Base-by-base conservation (phyloP, 2,888 invertebrate genomes). In the Listrodromus nycthemerus region DNA sequence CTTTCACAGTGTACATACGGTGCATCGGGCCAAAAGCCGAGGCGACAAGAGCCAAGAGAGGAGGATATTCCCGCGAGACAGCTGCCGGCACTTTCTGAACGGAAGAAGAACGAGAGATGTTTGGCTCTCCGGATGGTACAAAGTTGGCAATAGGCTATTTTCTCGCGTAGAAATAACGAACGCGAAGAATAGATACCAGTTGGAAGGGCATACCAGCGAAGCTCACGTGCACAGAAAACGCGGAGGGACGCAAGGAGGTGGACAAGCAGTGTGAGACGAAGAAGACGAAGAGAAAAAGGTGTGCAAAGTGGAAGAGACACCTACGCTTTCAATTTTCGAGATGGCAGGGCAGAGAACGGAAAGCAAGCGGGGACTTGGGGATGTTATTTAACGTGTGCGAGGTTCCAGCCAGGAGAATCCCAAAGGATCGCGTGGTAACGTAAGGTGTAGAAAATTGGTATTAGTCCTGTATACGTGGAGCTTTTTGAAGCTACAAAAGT, bases 301-400 rank as follows among this genome's bases (percentile, higher is more conserved):
- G 82, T n/a, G 67, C 79, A 82, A 80, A 75, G 74, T 71, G 82
- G 84, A 87, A 79, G 83, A 85, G 82, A 84, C 91, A 88, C 90
- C 91, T 87, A 90, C 91, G 89, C 89, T 88, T 87, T 89, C 84
- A 86, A 86, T 63, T 82, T 74, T 80, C 45, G 73, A 77, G 75
- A 83, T 80, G 85, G 75, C 83, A 73, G 66, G 63, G 73, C 61
- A 80, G 55, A 50, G 48, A 21, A 30, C 48, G 48, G 70, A 55
- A 37, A 21, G 75, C 7, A 63, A 37, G 65, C 21, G 21, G 21
- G 74, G 79, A 83, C 79, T 82, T 41, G n/a, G 77, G 73, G 69
- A 69, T 55, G 21, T n/a, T 70, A 41, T 19, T 33, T 41, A 16
- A 16, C 52, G 37, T 30, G 19, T 13, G 21, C 33, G 79, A n/a